Evolutionary conservation across 2,797 vertebrate genomes (phyloP).

Genomic region (Otus scops): DNA sequence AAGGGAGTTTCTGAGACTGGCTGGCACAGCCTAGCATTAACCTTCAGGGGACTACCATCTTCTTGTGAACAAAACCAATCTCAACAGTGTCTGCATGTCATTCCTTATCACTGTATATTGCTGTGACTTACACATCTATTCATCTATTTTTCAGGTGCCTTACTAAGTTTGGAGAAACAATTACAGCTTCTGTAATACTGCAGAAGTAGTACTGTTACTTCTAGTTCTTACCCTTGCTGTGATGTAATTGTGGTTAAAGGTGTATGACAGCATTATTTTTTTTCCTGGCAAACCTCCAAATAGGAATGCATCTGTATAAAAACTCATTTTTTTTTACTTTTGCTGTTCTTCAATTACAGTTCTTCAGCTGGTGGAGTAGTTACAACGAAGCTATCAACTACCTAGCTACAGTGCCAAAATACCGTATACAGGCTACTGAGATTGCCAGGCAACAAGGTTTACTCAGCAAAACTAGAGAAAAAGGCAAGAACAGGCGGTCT

Average conservation of each 20-base stretch:
- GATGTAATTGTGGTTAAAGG: not conserved
- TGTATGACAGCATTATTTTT: not conserved
- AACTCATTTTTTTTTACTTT: not conserved
- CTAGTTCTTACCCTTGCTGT: not conserved
- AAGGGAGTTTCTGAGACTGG: not conserved
- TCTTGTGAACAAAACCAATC: not conserved
- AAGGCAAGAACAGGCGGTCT: constrained; percentile 89
- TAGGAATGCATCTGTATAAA: not conserved
- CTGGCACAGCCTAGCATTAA: not conserved
- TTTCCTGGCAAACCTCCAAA: not conserved
- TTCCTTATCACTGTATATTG: not conserved
- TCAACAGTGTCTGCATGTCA: not conserved
- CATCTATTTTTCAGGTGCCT: not conserved
- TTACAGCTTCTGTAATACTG: not conserved
- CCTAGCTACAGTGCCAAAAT: constrained; percentile 92
- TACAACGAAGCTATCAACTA: constrained; percentile 97
- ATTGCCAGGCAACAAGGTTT: constrained; percentile 93
- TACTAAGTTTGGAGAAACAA: not conserved
- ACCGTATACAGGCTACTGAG: constrained; percentile 92
- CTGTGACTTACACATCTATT: not conserved
- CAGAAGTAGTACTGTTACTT: not conserved
- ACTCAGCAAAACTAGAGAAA: constrained; percentile 90
- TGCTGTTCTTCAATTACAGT: constrained; percentile 78
- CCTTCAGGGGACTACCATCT: not conserved
- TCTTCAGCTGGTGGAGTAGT: constrained; percentile 97